phyloP scores from a whole-genome alignment of 2,888 invertebrate species.

The Pheosia tremula region DNA sequence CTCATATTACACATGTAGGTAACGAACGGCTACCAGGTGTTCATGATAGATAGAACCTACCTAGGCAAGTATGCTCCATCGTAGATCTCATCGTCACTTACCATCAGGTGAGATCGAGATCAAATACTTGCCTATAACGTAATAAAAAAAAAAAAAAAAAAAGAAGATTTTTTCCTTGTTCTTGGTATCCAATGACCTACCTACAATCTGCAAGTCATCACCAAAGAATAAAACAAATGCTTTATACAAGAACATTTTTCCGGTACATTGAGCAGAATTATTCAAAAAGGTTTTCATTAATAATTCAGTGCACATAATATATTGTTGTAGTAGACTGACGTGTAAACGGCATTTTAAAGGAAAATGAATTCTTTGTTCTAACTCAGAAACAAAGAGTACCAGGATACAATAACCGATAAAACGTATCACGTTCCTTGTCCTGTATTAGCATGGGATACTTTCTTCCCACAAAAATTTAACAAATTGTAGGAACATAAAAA shows the following conservation, averaged over 20 bases:
- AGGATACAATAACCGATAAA: background rate
- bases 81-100: too few relatives aligned
- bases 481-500: too few relatives aligned
- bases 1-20: background rate
- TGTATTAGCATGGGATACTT: too few relatives aligned
- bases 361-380: conserved; percentile 26
- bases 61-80: too few relatives aligned
- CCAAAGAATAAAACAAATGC: background rate
- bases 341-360: conserved; percentile 12
- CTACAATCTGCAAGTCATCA: background rate
- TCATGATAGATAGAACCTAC: background rate
- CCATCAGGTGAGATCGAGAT: too few relatives aligned
- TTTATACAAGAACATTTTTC: too few relatives aligned
- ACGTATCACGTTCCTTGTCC: too few relatives aligned
- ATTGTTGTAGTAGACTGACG: background rate
- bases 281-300: background rate
- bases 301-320: background rate
- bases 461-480: too few relatives aligned
- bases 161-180: too few relatives aligned
- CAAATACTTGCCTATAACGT: too few relatives aligned
- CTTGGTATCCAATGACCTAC: too few relatives aligned
- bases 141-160: too few relatives aligned
- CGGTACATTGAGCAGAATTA: background rate
- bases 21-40: background rate
- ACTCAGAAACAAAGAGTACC: background rate